Conservation (phyloP, 2,797 vertebrate genomes). For the Coccyzus lansbergi region DNA sequence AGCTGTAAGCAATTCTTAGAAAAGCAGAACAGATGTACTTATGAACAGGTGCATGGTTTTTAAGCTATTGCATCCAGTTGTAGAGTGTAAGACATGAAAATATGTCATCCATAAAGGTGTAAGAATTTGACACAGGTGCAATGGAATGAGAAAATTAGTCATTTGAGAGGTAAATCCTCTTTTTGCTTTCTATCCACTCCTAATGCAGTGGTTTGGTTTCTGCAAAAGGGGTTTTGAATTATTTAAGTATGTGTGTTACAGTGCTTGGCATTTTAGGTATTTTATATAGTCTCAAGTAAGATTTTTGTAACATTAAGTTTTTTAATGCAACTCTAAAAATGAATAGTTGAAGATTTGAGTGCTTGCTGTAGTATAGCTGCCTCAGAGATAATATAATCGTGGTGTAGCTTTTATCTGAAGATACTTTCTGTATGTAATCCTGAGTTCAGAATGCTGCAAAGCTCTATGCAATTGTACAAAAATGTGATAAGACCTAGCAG, state of each 20-base stretch:
- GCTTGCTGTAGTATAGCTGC: not conserved
- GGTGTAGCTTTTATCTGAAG: not conserved
- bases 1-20: not conserved
- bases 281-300: not conserved
- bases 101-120: not conserved
- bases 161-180: not conserved
- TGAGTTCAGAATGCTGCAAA: not conserved
- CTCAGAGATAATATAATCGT: not conserved
- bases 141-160: not conserved
- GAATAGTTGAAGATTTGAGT: not conserved
- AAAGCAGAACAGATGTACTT: not conserved
- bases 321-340: not conserved
- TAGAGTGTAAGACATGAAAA: not conserved
- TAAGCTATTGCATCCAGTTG: not conserved
- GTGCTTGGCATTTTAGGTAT: not conserved
- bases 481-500: not conserved
- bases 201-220: not conserved
- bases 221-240: not conserved
- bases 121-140: not conserved
- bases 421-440: not conserved
- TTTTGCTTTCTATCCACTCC: not conserved
- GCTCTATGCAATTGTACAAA: not conserved
- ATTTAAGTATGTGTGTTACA: not conserved
- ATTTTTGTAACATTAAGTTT: not conserved
- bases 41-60: not conserved